These are phyloP conservation scores for Oplegnathus fasciatus DNA, from an alignment of 2,113 vertebrate species.

Conservation along the genomic window DNA sequence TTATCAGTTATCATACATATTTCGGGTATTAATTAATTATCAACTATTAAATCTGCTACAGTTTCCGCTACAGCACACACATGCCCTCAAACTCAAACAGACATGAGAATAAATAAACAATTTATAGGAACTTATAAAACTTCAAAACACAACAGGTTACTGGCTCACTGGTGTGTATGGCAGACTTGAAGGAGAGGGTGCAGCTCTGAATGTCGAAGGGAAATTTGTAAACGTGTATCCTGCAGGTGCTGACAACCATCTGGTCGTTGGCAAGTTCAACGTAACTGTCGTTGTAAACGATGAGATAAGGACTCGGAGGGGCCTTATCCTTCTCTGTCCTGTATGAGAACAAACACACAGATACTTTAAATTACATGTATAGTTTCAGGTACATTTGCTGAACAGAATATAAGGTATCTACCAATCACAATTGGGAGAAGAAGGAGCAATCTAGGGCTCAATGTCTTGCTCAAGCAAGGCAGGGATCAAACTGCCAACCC, in stretches of 20 bases:
- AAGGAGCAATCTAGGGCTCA: no score
- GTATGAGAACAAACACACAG: background rate
- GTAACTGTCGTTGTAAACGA: background rate
- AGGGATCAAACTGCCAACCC: no score
- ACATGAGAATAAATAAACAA: background rate
- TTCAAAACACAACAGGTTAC: background rate
- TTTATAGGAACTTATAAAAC: no score
- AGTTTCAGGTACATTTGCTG: no score
- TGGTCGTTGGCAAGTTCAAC: constrained; percentile 34
- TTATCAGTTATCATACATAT: no score
- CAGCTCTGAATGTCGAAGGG: constrained; percentile 79
- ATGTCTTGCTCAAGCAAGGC: no score
- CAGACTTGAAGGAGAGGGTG: constrained; percentile 68
- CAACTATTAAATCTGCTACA: no score
- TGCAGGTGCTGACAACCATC: constrained; percentile 71
- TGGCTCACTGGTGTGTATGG: constrained; percentile 56
- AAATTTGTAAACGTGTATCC: constrained; percentile 73
- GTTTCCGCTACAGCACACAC: no score
- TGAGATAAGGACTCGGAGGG: constrained; percentile 51
- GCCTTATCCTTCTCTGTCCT: constrained; percentile 70
- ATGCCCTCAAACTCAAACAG: background rate
- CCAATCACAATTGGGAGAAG: no score
- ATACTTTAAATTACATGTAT: no score
- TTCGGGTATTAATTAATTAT: no score
- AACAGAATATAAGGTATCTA: no score